Evolutionary conservation across 2,888 invertebrate genomes (phyloP), one percentile per base, ranked within the genome.

Genomic region (Sthenelais limicola): DNA sequence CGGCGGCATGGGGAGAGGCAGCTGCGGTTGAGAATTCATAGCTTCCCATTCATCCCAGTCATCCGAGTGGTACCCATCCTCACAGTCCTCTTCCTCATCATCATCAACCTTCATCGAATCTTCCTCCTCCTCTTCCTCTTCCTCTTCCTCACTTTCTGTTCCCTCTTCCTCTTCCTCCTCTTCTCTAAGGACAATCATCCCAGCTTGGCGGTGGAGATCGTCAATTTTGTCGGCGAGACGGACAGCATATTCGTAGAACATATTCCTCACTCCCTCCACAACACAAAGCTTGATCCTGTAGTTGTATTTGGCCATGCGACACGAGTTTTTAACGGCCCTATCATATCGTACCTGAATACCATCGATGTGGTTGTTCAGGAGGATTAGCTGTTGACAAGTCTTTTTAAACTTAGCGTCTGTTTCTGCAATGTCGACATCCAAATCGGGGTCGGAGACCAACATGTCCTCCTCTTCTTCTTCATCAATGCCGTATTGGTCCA

Each of bases 271-370:
- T n/a, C 73, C 73, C 73, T 73, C 62, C 15, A 69, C 26, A 24
- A 69, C 69, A 33, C 73, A 73, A 18, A 73, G 69, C 48, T 69
- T 68, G 26, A 69, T 56, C n/a, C 73, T 54, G 54, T 33, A 52
- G 35, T 47, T 73, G 68, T 73, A 73, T 21, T 48, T 33, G 33
- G 32, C 47, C n/a, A 35, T 32, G 15, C 48, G 43, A 9, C 35
- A 24, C n/a, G 47, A 18, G 49, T 32, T 47, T 32, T 68, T 43
- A n/a, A 18, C 28, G 18, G 73, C 56, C 18, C 68, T 32, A 38
- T 73, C 51, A 49, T 69, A 69, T 15, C 73, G 56, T 21, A 47
- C 54, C 58, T 69, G 58, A 33, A 69, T 28, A 15, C 35, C 28
- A 24, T 69, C 38, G 1, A 73, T 69, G 26, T 51, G 56, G n/a